Base-by-base conservation (phyloP, 2,797 vertebrate genomes). In the Poecilia picta region DNA sequence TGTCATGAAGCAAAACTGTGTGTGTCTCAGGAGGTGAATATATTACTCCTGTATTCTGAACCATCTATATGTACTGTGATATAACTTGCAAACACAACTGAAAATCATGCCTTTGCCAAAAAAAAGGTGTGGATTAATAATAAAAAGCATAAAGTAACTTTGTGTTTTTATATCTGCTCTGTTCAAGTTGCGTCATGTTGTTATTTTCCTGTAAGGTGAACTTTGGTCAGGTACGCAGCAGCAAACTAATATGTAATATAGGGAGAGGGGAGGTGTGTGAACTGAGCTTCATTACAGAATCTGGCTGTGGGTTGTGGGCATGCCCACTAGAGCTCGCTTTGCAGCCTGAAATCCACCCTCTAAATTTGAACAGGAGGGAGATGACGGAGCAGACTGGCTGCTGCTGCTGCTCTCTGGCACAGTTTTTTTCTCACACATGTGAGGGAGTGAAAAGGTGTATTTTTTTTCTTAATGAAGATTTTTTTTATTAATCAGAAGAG, bases 301-400 rank as follows among this genome's bases (percentile, higher is more conserved):
- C 91, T 88, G 92, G 89, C 87, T 87, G 88, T 91, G 83, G 77
- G 85, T 93, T 93, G 90, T 94, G 93, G 92, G 93, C 94, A 94
- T 95, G 94, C 93, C 93, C 94, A 94, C 90, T 93, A 86, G 90
- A 89, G 89, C 92, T 92, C 73, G 77, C 88, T 86, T 88, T 73
- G 73, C 83, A 91, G 90, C 86, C 86, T 77, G 79, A 91, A 91
- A 93, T 89, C 92, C 91, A 93, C 91, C 92, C 94, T 94, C 92
- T 92, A 92, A 93, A 95, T 94, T 94, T 94, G 91, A 95, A 94
- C 89, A 77, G 90, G 84, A 93, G 93, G 85, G 89, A 93, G 91
- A 86, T 92, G 89, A 90, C 91, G 62, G 90, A 81, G 79, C 86
- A 80, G 88, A 94, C 89, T 93, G 1, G 86, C 80, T 93, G 84